These are phyloP conservation scores for human (Homo sapiens) DNA, from an alignment of 2,113 vertebrate species.

Conservation along the genomic window GRCh38 chr2:239368001-239368500, in stretches of 20 bases:
- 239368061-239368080: neutral
- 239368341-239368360: accelerated
- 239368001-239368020: neutral
- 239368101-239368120: neutral
- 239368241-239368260: neutral
- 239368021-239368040: neutral
- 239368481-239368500: neutral
- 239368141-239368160: neutral
- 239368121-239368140: neutral
- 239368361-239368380: accelerated
- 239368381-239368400: accelerated
- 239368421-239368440: accelerated
- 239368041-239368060: neutral
- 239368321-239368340: neutral
- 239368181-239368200: too few relatives aligned
- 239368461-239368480: neutral
- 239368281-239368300: neutral
- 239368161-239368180: neutral
- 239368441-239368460: neutral
- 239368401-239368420: too few relatives aligned
- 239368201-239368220: accelerated
- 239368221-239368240: neutral
- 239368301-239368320: accelerated
- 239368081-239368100: neutral
- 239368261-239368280: too few relatives aligned